Percentiles rank a stretch among this genome's conserved stretches.
phyloP scores from a whole-genome alignment of 2,888 invertebrate genomes.

The Sycophila texana region DNA sequence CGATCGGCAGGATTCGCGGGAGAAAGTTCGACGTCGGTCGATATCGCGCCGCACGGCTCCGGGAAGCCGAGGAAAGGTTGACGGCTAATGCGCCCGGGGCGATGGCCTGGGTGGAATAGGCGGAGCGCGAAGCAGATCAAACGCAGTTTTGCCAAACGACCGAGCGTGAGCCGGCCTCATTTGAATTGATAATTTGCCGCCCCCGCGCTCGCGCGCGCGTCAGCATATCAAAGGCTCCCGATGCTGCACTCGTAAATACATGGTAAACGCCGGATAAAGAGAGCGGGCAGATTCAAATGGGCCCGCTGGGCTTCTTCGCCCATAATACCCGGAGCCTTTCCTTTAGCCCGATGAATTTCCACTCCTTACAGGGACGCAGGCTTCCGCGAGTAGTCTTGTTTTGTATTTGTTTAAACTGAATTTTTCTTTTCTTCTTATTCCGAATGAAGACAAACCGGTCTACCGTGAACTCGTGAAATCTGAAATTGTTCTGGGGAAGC shows the following conservation, averaged over 20 bases:
- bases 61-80: conserved; percentile 33
- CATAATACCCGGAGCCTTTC: neutral
- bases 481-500: too few species aligned
- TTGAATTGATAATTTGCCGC: conserved; percentile 74
- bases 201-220: conserved; percentile 59
- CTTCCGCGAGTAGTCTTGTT: neutral
- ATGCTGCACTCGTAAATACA: neutral
- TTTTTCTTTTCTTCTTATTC: neutral
- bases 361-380: neutral
- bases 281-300: neutral
- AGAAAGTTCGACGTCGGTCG: too few species aligned
- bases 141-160: conserved; percentile 74
- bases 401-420: neutral
- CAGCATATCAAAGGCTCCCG: conserved; percentile 73
- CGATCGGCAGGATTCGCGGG: too few species aligned
- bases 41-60: neutral
- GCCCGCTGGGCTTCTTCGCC: neutral
- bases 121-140: conserved; percentile 68
- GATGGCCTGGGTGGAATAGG: neutral
- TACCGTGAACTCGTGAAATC: too few species aligned
- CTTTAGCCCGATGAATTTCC: neutral
- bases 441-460: neutral
- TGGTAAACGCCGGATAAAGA: too few species aligned
- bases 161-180: conserved; percentile 65
- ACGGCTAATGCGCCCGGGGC: conserved; percentile 38